Conservation (phyloP, 2,888 invertebrate genomes). For the Chelonus formosanus region DNA sequence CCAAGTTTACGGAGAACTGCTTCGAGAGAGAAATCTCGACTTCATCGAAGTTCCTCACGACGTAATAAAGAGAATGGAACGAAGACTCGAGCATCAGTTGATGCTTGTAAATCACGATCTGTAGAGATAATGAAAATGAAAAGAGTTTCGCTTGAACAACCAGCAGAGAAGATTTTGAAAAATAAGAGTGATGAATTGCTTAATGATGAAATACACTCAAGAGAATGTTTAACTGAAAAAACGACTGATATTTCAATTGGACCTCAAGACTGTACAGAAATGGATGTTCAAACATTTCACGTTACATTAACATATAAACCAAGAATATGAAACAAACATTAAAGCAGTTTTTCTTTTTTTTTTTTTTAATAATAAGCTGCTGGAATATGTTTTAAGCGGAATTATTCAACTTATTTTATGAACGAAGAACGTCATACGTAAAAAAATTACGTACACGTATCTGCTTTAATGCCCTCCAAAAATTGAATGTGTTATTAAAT, state of each 20-base stretch:
- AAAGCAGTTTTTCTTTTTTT: slow-evolving; percentile 19
- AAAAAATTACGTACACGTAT: slow-evolving; percentile 28
- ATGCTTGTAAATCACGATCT: slow-evolving; percentile 55
- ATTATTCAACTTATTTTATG: slow-evolving; percentile 5
- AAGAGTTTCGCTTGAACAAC: slow-evolving; percentile 48
- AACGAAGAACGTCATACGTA: slow-evolving; percentile 22
- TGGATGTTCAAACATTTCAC: slow-evolving; percentile 67
- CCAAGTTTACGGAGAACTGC: slow-evolving; percentile 64
- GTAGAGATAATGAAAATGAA: slow-evolving; percentile 55
- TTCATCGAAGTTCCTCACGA: slow-evolving; percentile 67
- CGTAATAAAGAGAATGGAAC: slow-evolving; percentile 68
- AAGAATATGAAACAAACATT: slow-evolving; percentile 59
- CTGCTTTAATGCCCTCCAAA: slow-evolving; percentile 40
- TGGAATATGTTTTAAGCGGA: background rate
- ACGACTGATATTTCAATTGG: slow-evolving; percentile 48
- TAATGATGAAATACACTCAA: slow-evolving; percentile 44
- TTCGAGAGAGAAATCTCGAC: slow-evolving; percentile 66
- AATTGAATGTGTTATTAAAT: slow-evolving; percentile 32
- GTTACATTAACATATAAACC: slow-evolving; percentile 68
- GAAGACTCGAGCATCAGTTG: slow-evolving; percentile 49
- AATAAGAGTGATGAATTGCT: slow-evolving; percentile 50
- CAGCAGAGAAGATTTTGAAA: slow-evolving; percentile 53
- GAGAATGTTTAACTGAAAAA: slow-evolving; percentile 42
- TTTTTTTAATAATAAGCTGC: slow-evolving; percentile 23
- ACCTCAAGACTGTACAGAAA: slow-evolving; percentile 66